phyloP scores from a whole-genome alignment of 2,888 invertebrate genomes.

The Patella depressa region DNA sequence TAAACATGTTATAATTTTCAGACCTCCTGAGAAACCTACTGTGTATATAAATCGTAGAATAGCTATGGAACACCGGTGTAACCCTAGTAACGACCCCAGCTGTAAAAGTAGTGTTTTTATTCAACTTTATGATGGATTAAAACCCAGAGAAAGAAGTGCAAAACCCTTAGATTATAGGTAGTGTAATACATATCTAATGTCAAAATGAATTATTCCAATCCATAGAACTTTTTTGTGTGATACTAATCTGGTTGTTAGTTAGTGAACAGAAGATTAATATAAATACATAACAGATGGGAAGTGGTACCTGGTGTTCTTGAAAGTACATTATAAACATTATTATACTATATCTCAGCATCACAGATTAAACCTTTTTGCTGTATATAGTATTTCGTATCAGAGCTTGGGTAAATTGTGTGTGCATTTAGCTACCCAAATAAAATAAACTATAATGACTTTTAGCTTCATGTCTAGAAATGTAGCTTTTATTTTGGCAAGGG shows the following conservation, averaged over 20 bases:
- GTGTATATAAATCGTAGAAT: constrained; percentile 68
- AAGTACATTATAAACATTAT: no score
- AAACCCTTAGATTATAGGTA: constrained; percentile 68
- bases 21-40: constrained; percentile 56
- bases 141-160: constrained; percentile 61
- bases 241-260: background rate
- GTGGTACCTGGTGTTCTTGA: background rate
- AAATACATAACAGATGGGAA: background rate
- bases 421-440: no score
- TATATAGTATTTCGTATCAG: no score
- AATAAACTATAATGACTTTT: no score
- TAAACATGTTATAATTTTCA: constrained; percentile 1
- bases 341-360: no score
- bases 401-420: no score
- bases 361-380: no score
- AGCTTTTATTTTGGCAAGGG: no score
- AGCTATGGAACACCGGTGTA: constrained; percentile 67
- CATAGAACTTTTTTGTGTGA: no score
- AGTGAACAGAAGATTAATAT: background rate
- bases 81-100: constrained; percentile 61
- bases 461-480: no score
- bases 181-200: background rate
- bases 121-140: constrained; percentile 69
- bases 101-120: constrained; percentile 67
- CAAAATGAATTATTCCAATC: background rate